Evolutionary conservation across 2,888 invertebrate genomes (phyloP).

Genomic region (Monochamus alternatus): DNA sequence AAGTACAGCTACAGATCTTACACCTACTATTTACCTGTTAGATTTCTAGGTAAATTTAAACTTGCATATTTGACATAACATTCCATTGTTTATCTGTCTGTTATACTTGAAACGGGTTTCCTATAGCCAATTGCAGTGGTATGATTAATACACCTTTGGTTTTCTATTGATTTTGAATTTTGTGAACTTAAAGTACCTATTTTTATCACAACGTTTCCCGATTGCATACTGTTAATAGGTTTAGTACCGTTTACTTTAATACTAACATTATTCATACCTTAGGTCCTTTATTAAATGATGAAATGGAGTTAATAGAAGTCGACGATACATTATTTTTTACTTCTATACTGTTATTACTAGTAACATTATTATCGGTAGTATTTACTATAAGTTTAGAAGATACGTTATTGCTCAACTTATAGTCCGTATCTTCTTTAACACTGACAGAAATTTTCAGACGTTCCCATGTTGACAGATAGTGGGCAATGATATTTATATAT

Average conservation of each 20-base stretch:
- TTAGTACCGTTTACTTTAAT: constrained; percentile 66
- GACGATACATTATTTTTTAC: constrained; percentile 46
- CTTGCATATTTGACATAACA: too few species aligned
- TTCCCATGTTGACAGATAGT: constrained; percentile 79
- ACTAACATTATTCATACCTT: constrained; percentile 56
- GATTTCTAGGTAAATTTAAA: too few species aligned
- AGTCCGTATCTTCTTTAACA: constrained; percentile 80
- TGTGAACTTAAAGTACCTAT: constrained; percentile 57
- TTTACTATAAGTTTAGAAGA: constrained; percentile 60
- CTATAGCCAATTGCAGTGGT: constrained; percentile 63
- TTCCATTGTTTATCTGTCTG: too few species aligned
- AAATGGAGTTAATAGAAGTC: constrained; percentile 17
- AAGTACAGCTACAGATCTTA: too few species aligned
- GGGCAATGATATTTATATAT: constrained; percentile 72
- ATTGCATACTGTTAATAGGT: constrained; percentile 57
- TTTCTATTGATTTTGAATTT: constrained; percentile 49
- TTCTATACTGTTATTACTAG: constrained; percentile 56
- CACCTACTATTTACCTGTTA: too few species aligned
- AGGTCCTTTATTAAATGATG: constrained; percentile 19
- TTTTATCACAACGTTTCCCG: constrained; percentile 68
- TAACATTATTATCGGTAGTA: constrained; percentile 56
- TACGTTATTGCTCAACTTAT: constrained; percentile 73
- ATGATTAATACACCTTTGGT: constrained; percentile 54
- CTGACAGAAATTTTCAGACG: constrained; percentile 77
- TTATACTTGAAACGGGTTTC: constrained; percentile 65